phyloP scores from a whole-genome alignment of 2,797 vertebrate species.

The Pteronotus mesoamericanus region DNA sequence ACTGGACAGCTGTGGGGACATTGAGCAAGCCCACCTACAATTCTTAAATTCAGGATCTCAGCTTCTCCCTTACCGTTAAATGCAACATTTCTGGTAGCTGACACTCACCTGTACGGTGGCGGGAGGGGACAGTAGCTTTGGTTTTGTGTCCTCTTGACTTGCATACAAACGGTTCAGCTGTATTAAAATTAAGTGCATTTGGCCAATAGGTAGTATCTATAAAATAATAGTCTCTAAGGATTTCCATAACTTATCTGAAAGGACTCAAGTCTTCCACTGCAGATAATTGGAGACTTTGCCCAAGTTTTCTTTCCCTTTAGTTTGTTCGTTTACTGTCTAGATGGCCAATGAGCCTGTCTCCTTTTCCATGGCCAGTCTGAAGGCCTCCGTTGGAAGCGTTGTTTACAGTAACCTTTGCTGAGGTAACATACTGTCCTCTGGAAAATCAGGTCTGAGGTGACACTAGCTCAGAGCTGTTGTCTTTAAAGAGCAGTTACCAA shows the following conservation, averaged over 20 bases:
- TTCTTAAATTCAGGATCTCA: conserved; percentile 53
- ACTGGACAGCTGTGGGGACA: not conserved
- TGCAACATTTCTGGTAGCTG: not conserved
- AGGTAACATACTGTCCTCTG: conserved; percentile 40
- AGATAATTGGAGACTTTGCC: conserved; percentile 84
- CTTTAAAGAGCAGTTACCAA: not conserved
- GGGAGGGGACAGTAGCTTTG: not conserved
- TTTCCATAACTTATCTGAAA: conserved; percentile 79
- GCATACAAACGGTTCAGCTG: conserved; percentile 60
- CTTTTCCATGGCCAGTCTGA: conserved; percentile 78
- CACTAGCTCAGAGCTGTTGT: not conserved
- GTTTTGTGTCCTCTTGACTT: not conserved
- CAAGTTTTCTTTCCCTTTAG: conserved; percentile 71
- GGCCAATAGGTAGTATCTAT: conserved; percentile 79
- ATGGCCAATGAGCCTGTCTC: conserved; percentile 80
- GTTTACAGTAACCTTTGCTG: conserved; percentile 70
- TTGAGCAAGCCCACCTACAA: not conserved
- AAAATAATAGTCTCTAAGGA: conserved; percentile 75
- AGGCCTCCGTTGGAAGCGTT: conserved; percentile 77
- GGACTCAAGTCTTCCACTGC: conserved; percentile 91
- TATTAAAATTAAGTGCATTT: conserved; percentile 81
- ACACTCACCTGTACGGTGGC: not conserved
- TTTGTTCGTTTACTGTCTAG: conserved; percentile 74
- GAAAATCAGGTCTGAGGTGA: not conserved
- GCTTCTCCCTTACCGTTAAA: not conserved